Percentiles rank a stretch among this genome's conserved stretches.
Conservation (phyloP, 2,797 vertebrate species). For the Sparus aurata region DNA sequence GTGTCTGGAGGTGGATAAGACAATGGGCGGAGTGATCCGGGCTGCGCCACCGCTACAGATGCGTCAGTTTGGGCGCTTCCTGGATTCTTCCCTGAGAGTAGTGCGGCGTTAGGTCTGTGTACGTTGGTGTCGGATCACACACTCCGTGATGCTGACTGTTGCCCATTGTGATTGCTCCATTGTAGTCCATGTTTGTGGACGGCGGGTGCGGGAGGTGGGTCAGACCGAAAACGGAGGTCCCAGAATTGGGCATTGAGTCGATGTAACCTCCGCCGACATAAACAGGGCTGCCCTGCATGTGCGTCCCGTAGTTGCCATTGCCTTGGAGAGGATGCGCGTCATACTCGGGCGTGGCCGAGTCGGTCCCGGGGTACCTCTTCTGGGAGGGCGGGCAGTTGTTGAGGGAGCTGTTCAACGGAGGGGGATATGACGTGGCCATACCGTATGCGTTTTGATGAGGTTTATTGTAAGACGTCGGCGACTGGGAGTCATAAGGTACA, state of each 20-base stretch:
- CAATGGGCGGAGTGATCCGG: slow-evolving; percentile 82
- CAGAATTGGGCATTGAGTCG: slow-evolving; percentile 93
- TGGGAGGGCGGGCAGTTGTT: slow-evolving; percentile 94
- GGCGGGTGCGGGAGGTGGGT: slow-evolving; percentile 94
- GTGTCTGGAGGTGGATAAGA: slow-evolving; percentile 79
- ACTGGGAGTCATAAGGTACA: slow-evolving; percentile 95
- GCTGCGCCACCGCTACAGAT: slow-evolving; percentile 91
- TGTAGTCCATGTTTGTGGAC: slow-evolving; percentile 95
- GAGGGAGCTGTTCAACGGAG: slow-evolving; percentile 91
- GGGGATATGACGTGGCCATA: slow-evolving; percentile 92
- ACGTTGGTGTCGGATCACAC: slow-evolving; percentile 94
- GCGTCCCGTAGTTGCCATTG: slow-evolving; percentile 93
- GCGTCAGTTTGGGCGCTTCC: slow-evolving; percentile 98
- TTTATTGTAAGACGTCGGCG: slow-evolving; percentile 94
- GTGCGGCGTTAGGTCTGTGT: slow-evolving; percentile 97
- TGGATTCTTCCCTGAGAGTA: slow-evolving; percentile 99
- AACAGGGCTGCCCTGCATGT: slow-evolving; percentile 96
- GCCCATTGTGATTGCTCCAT: slow-evolving; percentile 92
- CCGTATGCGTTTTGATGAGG: slow-evolving; percentile 93
- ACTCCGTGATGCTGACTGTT: slow-evolving; percentile 95
- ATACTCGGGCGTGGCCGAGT: slow-evolving; percentile 94
- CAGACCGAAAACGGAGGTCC: slow-evolving; percentile 95
- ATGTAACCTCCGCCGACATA: slow-evolving; percentile 96
- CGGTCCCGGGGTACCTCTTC: slow-evolving; percentile 93
- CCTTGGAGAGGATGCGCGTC: slow-evolving; percentile 94